Evolutionary conservation across 2,888 invertebrate species (phyloP).

Genomic region (Uropetala carovei): DNA sequence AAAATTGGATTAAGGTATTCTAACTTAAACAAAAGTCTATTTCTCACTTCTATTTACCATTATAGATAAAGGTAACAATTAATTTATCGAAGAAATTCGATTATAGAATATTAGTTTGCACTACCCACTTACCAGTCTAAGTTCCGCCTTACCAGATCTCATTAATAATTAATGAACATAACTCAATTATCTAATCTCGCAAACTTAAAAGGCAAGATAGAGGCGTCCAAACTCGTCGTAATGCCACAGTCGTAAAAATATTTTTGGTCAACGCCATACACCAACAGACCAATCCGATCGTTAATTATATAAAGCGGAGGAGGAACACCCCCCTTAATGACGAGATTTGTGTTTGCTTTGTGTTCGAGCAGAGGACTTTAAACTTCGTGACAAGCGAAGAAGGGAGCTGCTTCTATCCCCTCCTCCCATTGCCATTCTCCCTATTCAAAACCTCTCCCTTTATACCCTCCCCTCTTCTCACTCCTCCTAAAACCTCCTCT

Average conservation of each 20-base stretch:
- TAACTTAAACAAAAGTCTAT: no score
- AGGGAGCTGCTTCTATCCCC: not conserved
- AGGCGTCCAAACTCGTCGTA: no score
- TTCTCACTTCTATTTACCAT: no score
- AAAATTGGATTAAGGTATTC: no score
- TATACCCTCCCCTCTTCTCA: conserved; percentile 23
- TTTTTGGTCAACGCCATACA: not conserved
- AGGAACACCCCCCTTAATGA: not conserved
- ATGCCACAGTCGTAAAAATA: not conserved
- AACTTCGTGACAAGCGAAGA: not conserved
- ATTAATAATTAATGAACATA: no score
- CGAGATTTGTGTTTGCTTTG: conserved; percentile 22
- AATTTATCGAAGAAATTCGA: no score
- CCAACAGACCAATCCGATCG: not conserved
- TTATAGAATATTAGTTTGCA: no score
- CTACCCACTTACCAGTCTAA: no score
- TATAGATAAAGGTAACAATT: no score
- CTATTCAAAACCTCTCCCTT: not conserved
- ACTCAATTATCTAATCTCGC: no score
- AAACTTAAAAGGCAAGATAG: no score
- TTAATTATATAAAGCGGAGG: not conserved
- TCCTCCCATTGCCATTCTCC: not conserved
- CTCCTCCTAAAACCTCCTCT: not conserved
- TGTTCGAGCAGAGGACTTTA: conserved; percentile 1
- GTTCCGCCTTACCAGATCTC: no score